Base-by-base conservation (phyloP, 2,113 vertebrate species). In the Ramphastos sulfuratus region DNA sequence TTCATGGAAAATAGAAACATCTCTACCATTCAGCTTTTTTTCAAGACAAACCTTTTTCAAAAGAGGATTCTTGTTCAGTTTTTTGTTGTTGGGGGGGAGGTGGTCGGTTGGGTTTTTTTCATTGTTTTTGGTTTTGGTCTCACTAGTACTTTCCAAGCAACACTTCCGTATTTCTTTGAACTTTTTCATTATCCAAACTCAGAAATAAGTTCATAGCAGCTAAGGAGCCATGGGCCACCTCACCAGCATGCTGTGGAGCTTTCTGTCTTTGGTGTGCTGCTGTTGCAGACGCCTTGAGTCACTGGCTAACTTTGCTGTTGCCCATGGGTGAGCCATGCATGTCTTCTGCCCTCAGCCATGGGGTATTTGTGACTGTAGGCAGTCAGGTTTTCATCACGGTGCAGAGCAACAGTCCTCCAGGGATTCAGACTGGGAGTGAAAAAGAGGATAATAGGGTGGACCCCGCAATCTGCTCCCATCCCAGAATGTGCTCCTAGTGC, bases 231-330 rank as follows among this genome's bases (percentile, higher is more conserved):
- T 5, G 28, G 24, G n/a, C 3, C 4, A 37, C 2, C 15, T 30
- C 44, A 33, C 17, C 9, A 31, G 9, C 10, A 6, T 6, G 10
- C 21, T 31, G 33, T 37, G 20, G 23, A 19, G 6, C 23, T 93
- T 79, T 28, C 28, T 1, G 0, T 1, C 0, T 37, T 50, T 27
- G 16, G 3, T 6, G 12, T 35, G 21, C 12, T 67, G 15, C 21
- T 52, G 23, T 12, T 46, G 48, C 23, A 71, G 44, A 37, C 6
- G 12, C n/a, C 1, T 1, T 6, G 59, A 24, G 15, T 46, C 50
- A 42, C 2, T 1, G 0, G 10, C 35, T 70, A 15, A 20, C 52
- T 54, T 46, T 63, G 39, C 7, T 73, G 20, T 35, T 10, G 2
- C 28, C 33, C 23, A 3, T 8, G 12, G 28, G 14, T 9, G 48